These are phyloP conservation scores for Plutomurus gul DNA, from an alignment of 1,140 invertebrate genomes.

Conservation along the genomic window DNA sequence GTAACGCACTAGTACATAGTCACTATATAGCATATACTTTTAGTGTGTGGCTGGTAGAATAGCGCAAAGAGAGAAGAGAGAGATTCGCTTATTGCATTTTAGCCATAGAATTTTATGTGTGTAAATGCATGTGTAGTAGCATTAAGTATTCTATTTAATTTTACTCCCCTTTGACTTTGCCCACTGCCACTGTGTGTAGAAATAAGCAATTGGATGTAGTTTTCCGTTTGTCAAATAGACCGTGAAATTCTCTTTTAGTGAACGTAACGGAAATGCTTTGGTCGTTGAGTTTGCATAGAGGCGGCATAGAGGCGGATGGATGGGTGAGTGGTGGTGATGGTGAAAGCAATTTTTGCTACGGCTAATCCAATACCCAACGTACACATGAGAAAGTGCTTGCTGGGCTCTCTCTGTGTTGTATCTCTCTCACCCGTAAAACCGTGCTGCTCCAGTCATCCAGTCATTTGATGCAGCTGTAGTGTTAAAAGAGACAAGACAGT, in stretches of 20 bases:
- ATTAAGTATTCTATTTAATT: neutral
- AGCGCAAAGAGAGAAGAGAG: too few species aligned
- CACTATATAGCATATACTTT: too few species aligned
- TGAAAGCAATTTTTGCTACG: conserved; percentile 12
- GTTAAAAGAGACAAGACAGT: neutral
- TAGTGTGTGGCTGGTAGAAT: too few species aligned
- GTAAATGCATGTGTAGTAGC: neutral
- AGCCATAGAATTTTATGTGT: too few species aligned
- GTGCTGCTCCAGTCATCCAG: neutral
- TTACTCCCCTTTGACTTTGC: neutral
- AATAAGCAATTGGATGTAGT: conserved; percentile 25
- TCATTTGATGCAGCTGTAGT: neutral
- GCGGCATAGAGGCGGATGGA: neutral
- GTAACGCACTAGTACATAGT: too few species aligned
- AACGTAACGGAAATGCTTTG: conserved; percentile 1
- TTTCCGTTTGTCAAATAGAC: conserved; percentile 18
- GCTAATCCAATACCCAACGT: conserved; percentile 4
- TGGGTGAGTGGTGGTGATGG: conserved; percentile 13
- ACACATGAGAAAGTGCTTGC: neutral
- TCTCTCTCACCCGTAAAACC: neutral
- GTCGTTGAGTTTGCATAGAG: neutral
- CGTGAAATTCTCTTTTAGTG: conserved; percentile 14
- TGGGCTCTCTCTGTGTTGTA: neutral
- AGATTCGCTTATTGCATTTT: too few species aligned
- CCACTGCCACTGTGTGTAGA: neutral